Evolutionary conservation across 1,140 invertebrate genomes (phyloP), one percentile per base, ranked within the genome.

Genomic region (Choristoneura fumiferana): DNA sequence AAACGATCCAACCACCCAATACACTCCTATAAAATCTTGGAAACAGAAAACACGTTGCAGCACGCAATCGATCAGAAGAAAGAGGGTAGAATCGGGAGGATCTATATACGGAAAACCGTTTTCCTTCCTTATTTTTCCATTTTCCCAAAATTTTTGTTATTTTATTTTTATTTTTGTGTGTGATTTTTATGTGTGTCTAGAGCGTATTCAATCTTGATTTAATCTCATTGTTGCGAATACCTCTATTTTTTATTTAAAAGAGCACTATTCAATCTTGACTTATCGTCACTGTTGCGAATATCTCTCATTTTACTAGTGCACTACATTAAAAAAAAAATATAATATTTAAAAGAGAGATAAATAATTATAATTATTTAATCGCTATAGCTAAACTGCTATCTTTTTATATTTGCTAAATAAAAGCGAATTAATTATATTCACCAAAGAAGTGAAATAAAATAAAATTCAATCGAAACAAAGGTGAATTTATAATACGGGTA

Each of bases 71-170:
- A 15, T 13, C 8, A 40, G 1, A 8, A 15, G 8, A 10, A 15
- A 40, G 38, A 40, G 38, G 38, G 17, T 40, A 49, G 45, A 18
- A 33, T 49, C 45, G 45, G 45, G 45, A 49, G 45, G 45, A 49
- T 29, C 45, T n/a, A 49, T 9, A 49, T 29, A 49, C 45, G 22
- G 45, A 29, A n/a, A 43, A 29, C 18, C 22, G 45, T 49, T 49
- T 33, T 2, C 45, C 45, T 49, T 49, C 43, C 37, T 13, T 13
- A 38, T 38, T 40, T 40, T 15, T 15, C 12, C 38, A 40, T 15
- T 14, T 40, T 13, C 10, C 1, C 14, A 15, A 1, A 0, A 15
- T 4, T 40, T 40, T 40, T 15, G 14, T 40, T n/a, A 29, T 29
- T 49, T 29, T 29, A 29, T 29, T 49, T 5, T 14, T 43, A 43